Evolutionary conservation across 2,797 vertebrate genomes (phyloP).

Genomic region (Sarcophilus harrisii): DNA sequence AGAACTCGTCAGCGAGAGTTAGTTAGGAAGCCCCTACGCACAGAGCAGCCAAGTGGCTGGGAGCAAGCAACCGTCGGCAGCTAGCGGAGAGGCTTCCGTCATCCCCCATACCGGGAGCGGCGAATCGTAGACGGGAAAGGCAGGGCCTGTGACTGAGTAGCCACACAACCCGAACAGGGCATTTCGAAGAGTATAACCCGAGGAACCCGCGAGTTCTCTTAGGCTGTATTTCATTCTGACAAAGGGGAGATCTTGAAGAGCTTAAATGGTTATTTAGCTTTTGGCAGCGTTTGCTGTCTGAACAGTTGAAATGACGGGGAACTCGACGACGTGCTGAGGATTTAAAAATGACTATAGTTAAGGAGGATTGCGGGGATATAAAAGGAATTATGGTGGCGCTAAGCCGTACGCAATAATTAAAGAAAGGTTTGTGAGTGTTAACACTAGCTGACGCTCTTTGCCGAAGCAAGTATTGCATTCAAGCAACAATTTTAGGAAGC

Average conservation of each 20-base stretch:
- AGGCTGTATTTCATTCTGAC: neutral
- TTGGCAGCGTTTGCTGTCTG: neutral
- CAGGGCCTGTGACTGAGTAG: neutral
- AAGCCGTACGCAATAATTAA: neutral
- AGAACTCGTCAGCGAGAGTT: neutral
- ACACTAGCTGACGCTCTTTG: constrained; percentile 10
- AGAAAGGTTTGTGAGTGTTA: neutral
- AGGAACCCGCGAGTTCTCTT: too few relatives aligned
- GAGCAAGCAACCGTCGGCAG: neutral
- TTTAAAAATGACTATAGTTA: neutral
- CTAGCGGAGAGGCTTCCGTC: neutral
- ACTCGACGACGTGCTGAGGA: neutral
- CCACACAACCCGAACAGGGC: neutral
- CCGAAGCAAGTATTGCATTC: constrained; percentile 5
- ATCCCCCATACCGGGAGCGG: neutral
- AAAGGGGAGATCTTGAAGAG: neutral
- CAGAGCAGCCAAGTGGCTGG: neutral
- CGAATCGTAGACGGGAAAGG: neutral
- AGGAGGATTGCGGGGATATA: neutral
- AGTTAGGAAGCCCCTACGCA: neutral
- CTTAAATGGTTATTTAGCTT: neutral
- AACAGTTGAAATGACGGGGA: neutral
- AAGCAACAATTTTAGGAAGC: constrained; percentile 28
- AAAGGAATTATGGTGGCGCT: neutral
- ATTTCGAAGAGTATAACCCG: neutral